Percentiles rank a stretch among this genome's conserved stretches.
Evolutionary conservation across 2,797 vertebrate genomes (phyloP).

Genomic region (Danio aesculapii): DNA sequence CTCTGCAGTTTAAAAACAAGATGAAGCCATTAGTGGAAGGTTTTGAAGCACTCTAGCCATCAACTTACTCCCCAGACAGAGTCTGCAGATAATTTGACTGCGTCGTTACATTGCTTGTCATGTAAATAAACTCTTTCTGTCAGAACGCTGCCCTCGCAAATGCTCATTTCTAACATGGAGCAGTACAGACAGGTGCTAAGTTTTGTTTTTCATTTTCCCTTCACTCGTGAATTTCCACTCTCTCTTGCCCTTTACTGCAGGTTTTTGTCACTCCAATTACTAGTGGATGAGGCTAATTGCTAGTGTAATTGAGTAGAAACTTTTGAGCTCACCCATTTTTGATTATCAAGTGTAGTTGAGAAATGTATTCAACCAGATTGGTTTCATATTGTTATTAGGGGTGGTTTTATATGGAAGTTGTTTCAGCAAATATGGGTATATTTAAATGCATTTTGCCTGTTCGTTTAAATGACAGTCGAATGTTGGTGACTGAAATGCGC

Average conservation of each 20-base stretch:
- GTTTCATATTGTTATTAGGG: no score
- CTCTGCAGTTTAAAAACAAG: background rate
- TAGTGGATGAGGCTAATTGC: no score
- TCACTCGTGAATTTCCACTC: background rate
- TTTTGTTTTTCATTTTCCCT: background rate
- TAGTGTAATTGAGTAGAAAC: no score
- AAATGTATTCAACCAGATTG: no score
- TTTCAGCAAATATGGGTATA: no score
- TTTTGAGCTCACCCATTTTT: no score
- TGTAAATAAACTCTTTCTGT: constrained; percentile 26
- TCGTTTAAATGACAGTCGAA: no score
- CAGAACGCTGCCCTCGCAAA: background rate
- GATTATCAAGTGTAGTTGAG: no score
- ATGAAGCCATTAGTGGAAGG: background rate
- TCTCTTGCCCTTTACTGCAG: background rate
- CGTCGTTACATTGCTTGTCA: background rate
- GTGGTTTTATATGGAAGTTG: no score
- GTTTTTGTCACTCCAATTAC: no score
- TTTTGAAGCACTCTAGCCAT: background rate
- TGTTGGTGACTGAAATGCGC: no score
- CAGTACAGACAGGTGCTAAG: constrained; percentile 13
- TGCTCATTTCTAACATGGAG: constrained; percentile 15
- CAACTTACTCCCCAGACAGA: background rate
- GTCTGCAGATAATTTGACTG: constrained; percentile 3
- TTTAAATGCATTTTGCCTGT: no score